These are phyloP conservation scores for Forbesichthys papilliferus DNA, from an alignment of 2,113 vertebrate genomes.

Conservation along the genomic window DNA sequence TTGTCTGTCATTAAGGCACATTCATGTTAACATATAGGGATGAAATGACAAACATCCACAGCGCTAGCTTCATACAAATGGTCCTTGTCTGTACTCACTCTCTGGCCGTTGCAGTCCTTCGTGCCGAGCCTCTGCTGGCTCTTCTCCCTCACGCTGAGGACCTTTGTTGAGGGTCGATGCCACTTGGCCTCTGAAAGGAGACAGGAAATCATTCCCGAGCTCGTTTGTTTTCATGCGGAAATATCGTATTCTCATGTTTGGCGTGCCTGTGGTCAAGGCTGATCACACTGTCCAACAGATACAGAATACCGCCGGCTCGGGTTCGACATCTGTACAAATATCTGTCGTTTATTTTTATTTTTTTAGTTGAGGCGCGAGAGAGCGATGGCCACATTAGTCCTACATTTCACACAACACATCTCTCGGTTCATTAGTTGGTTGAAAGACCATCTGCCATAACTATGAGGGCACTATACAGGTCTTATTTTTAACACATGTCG, in stretches of 20 bases:
- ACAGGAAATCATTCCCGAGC: not conserved
- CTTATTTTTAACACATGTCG: no score
- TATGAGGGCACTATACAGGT: no score
- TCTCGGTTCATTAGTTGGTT: no score
- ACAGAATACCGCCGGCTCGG: not conserved
- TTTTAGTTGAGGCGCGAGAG: no score
- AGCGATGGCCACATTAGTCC: no score
- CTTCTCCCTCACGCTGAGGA: constrained; percentile 80
- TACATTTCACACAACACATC: no score
- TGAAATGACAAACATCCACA: no score
- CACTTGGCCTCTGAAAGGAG: constrained; percentile 80
- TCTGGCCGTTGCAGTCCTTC: constrained; percentile 77
- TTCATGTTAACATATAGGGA: no score
- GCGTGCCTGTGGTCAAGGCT: not conserved
- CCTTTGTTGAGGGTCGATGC: constrained; percentile 80
- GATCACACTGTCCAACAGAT: not conserved
- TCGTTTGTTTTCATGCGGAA: not conserved
- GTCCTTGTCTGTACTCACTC: not conserved
- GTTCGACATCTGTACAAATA: not conserved
- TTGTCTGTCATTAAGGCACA: no score
- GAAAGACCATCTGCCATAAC: no score
- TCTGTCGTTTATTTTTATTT: no score
- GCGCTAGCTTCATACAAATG: no score
- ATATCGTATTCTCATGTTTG: not conserved
- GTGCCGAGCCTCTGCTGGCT: constrained; percentile 80